A percentile compares a stretch with the other conserved stretches of the same genome.
Conservation (phyloP, 2,797 vertebrate genomes). For the Crotalus adamanteus region DNA sequence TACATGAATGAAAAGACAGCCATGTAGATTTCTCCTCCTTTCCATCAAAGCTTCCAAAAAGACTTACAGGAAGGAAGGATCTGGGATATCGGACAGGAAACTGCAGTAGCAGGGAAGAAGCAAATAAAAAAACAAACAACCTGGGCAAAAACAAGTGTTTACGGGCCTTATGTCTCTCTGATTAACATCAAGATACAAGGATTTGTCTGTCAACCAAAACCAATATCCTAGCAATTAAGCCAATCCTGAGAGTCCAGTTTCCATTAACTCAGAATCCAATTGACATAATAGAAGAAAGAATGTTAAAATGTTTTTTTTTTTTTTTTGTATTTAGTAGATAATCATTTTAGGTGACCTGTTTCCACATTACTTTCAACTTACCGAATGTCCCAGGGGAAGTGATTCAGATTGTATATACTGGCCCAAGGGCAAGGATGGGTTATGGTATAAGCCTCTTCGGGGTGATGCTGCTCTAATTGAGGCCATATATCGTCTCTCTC, state of each 20-base stretch:
- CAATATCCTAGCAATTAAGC: not conserved
- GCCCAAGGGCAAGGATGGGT: slow-evolving; percentile 78
- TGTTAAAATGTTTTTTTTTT: not conserved
- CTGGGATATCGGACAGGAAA: not conserved
- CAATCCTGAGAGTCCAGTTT: not conserved
- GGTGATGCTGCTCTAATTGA: slow-evolving; percentile 90
- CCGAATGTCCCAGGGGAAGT: slow-evolving; percentile 76
- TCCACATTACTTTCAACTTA: slow-evolving; percentile 65
- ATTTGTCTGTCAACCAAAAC: not conserved
- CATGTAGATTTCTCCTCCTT: not conserved
- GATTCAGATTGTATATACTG: slow-evolving; percentile 82
- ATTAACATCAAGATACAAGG: not conserved
- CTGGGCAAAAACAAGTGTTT: not conserved
- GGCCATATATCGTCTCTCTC: slow-evolving; percentile 84
- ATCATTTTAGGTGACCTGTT: not conserved
- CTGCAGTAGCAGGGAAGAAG: not conserved
- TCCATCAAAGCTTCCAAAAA: not conserved
- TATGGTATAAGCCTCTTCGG: slow-evolving; percentile 85
- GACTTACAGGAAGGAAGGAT: not conserved
- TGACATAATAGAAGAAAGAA: not conserved
- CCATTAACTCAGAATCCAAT: not conserved
- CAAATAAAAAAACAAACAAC: not conserved
- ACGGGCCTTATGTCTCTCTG: not conserved
- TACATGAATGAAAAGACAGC: not conserved
- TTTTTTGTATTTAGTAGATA: not conserved